Evolutionary conservation across 2,888 invertebrate species (phyloP).

Genomic region (Drosophila engyochracea): DNA sequence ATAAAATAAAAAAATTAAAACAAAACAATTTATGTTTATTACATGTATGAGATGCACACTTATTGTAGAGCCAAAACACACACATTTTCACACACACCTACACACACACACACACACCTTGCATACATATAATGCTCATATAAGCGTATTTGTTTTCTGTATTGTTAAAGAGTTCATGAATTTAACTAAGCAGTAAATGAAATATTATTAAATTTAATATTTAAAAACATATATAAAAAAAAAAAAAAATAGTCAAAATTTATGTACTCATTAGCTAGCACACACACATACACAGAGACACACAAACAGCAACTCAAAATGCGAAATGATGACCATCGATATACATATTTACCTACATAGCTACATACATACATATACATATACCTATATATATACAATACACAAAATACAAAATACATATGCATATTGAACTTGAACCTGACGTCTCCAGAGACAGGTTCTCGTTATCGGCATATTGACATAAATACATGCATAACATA

Average conservation of each 20-base stretch:
- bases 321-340: constrained; percentile 80
- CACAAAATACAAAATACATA: constrained; percentile 32
- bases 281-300: constrained; percentile 37
- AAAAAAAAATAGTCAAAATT: constrained; percentile 45
- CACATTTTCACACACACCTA: constrained; percentile 30
- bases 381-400: constrained; percentile 25
- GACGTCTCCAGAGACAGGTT: constrained; percentile 1
- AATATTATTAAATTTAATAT: constrained; percentile 45
- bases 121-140: constrained; percentile 71
- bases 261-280: constrained; percentile 63
- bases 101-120: constrained; percentile 45
- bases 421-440: constrained; percentile 29
- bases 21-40: constrained; percentile 44
- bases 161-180: constrained; percentile 67
- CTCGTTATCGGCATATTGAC: constrained; percentile 17
- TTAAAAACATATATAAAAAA: constrained; percentile 26
- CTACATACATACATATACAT: constrained; percentile 23
- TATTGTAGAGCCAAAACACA: constrained; percentile 33
- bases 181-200: constrained; percentile 43
- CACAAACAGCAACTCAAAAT: constrained; percentile 63
- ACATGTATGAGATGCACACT: constrained; percentile 34
- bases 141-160: constrained; percentile 71
- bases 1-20: constrained; percentile 33
- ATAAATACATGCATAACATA: constrained; percentile 36
- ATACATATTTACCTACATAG: constrained; percentile 68